Conservation (phyloP, 1,140 invertebrate genomes). For the Cecropterus lyciades region DNA sequence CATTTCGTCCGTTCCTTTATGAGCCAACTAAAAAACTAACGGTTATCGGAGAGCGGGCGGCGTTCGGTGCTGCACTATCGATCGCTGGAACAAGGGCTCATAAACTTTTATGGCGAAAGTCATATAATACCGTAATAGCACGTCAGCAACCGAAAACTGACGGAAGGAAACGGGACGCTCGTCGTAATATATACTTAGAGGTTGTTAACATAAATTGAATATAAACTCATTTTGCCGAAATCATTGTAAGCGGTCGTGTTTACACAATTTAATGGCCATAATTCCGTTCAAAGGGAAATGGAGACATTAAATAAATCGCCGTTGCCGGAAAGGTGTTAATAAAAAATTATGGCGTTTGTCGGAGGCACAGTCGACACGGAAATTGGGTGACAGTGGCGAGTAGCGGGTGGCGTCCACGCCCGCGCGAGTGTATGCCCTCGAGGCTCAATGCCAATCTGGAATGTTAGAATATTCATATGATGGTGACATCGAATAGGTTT, state of each 20-base stretch:
- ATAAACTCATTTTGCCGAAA: constrained; percentile 33
- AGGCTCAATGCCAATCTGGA: not conserved
- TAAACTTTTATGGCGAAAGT: constrained; percentile 32
- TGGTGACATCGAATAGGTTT: not conserved
- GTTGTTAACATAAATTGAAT: constrained; percentile 38
- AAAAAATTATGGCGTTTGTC: constrained; percentile 22
- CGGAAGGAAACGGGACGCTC: constrained; percentile 19
- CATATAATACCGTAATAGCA: constrained; percentile 24
- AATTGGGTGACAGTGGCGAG: constrained; percentile 1
- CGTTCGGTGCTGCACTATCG: constrained; percentile 15
- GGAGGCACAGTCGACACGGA: not conserved
- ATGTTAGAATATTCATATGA: constrained; percentile 4
- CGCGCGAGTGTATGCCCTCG: not conserved
- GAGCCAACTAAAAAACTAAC: constrained; percentile 5
- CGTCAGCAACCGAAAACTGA: constrained; percentile 20
- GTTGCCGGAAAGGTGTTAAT: constrained; percentile 27
- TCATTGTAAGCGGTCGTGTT: constrained; percentile 31
- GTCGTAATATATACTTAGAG: constrained; percentile 28
- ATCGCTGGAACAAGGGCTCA: constrained; percentile 22
- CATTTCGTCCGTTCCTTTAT: constrained; percentile 11
- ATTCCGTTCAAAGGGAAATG: constrained; percentile 35
- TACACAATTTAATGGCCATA: constrained; percentile 38
- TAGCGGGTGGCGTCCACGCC: constrained; percentile 1
- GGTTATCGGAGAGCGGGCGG: not conserved
- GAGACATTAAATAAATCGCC: constrained; percentile 40